Conservation (phyloP, 2,113 vertebrate species). For the Mus musculus region GRCm39 chr16:30173001-30173500, state of each 20-base stretch:
- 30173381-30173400: neutral
- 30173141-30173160: slow-evolving; percentile 6
- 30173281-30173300: neutral
- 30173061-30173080: slow-evolving; percentile 96
- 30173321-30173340: neutral
- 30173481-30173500: neutral
- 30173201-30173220: neutral
- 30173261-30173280: neutral
- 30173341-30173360: neutral
- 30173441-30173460: neutral
- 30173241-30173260: neutral
- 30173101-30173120: slow-evolving; percentile 98
- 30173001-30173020: neutral
- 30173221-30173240: neutral
- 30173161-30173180: neutral
- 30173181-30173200: neutral
- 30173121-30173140: slow-evolving; percentile 88
- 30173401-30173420: neutral
- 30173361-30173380: neutral
- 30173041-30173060: slow-evolving; percentile 91
- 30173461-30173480: neutral
- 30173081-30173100: slow-evolving; percentile 98
- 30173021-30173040: neutral
- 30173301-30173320: neutral
- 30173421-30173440: neutral